These are phyloP conservation scores for Eulithis prunata DNA, from an alignment of 2,888 invertebrate genomes.

Conservation along the genomic window DNA sequence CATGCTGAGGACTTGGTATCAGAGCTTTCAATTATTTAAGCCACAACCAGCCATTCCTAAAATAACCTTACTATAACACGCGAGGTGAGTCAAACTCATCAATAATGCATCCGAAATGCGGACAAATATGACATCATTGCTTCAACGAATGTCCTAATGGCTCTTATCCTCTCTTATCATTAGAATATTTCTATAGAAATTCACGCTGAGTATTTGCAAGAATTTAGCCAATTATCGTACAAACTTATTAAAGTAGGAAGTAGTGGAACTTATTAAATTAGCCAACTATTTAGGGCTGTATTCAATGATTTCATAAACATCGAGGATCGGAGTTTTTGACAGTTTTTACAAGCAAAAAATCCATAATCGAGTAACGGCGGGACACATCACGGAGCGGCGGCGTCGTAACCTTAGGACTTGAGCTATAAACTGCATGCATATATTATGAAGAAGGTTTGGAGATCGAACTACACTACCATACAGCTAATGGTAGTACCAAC, in stretches of 20 bases:
- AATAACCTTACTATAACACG: slow-evolving; percentile 20
- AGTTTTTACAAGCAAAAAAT: too few species aligned
- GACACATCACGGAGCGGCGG: too few species aligned
- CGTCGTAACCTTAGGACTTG: too few species aligned
- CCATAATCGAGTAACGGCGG: too few species aligned
- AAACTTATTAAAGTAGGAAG: background rate
- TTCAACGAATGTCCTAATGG: slow-evolving; percentile 14
- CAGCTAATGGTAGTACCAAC: too few species aligned
- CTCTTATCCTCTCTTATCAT: slow-evolving; percentile 16
- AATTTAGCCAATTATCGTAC: background rate
- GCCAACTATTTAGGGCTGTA: too few species aligned
- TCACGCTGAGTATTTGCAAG: background rate
- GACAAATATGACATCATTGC: slow-evolving; percentile 28
- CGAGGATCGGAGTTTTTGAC: too few species aligned
- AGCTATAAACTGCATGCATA: too few species aligned
- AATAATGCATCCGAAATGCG: slow-evolving; percentile 24
- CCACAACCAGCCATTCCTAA: slow-evolving; percentile 11
- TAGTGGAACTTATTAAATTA: background rate
- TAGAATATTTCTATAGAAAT: slow-evolving; percentile 11
- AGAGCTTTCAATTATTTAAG: slow-evolving; percentile 7
- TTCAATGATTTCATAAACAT: too few species aligned
- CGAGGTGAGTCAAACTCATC: slow-evolving; percentile 27
- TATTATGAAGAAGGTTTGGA: too few species aligned
- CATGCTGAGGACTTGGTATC: background rate
- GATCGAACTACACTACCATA: too few species aligned